phyloP scores from a whole-genome alignment of 2,113 vertebrate species.

The Axis porcinus region DNA sequence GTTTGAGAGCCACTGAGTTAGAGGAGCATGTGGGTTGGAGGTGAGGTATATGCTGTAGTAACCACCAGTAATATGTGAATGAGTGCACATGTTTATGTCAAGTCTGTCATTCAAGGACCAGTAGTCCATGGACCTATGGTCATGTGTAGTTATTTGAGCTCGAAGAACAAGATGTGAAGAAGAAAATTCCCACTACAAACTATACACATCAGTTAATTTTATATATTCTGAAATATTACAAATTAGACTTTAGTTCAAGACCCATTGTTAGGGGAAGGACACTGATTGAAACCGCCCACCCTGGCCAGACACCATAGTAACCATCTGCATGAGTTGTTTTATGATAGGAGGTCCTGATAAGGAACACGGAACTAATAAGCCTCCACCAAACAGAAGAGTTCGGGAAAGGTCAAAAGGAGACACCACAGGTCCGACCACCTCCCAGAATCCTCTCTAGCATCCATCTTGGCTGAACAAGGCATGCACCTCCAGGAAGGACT shows the following conservation, averaged over 20 bases:
- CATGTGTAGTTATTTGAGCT: background rate
- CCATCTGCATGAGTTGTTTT: too few species aligned
- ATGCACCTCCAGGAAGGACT: too few species aligned
- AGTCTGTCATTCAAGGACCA: background rate
- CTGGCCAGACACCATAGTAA: too few species aligned
- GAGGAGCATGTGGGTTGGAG: background rate
- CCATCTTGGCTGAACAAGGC: too few species aligned
- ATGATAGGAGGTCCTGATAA: too few species aligned
- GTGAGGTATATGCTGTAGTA: background rate
- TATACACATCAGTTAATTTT: background rate
- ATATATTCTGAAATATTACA: background rate
- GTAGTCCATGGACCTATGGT: background rate
- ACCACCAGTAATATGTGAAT: background rate
- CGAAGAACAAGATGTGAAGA: background rate
- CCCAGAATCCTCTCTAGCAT: too few species aligned
- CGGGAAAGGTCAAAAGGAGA: too few species aligned
- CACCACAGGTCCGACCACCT: too few species aligned
- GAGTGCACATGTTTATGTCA: background rate
- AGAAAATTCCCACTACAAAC: slow-evolving; percentile 1
- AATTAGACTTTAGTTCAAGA: background rate
- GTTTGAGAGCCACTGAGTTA: background rate
- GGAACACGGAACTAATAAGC: too few species aligned
- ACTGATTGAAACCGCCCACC: too few species aligned
- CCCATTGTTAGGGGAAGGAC: too few species aligned
- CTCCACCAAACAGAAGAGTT: too few species aligned